Evolutionary conservation across 2,888 invertebrate species (phyloP).

Genomic region (Pimpla rufipes): DNA sequence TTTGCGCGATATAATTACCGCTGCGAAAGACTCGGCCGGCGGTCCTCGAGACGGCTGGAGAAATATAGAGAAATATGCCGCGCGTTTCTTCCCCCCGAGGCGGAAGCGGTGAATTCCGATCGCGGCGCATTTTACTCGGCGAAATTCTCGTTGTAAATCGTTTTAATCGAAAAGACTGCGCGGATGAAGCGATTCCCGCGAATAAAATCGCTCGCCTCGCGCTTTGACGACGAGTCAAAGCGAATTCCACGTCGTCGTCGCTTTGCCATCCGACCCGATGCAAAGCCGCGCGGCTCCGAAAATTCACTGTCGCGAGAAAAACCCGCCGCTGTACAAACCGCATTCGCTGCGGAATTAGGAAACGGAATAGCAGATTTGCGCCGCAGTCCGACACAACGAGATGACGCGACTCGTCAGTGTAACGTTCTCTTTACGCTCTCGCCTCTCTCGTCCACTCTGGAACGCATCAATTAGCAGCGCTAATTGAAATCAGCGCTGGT

Average conservation of each 20-base stretch:
- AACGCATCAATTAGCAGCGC: slow-evolving; percentile 25
- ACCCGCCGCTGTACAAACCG: neutral
- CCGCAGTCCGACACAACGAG: neutral
- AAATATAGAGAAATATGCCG: slow-evolving; percentile 11
- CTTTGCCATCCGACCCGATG: neutral
- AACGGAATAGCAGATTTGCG: neutral
- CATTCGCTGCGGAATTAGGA: neutral
- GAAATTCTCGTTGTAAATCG: slow-evolving; percentile 1
- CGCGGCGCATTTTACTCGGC: neutral
- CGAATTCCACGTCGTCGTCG: neutral
- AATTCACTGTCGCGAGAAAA: slow-evolving; percentile 3
- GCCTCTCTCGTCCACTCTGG: neutral
- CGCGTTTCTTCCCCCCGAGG: slow-evolving; percentile 8
- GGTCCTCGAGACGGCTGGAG: slow-evolving; percentile 22
- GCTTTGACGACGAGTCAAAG: neutral
- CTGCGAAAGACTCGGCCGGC: slow-evolving; percentile 24
- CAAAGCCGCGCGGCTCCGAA: neutral
- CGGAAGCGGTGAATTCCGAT: slow-evolving; percentile 6
- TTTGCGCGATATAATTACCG: slow-evolving; percentile 15
- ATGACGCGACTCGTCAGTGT: slow-evolving; percentile 3
- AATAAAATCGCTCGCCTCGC: slow-evolving; percentile 9
- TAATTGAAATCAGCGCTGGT: slow-evolving; percentile 7
- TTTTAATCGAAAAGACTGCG: slow-evolving; percentile 4
- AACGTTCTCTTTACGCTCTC: slow-evolving; percentile 25
- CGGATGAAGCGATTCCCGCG: neutral